Evolutionary conservation across 2,797 vertebrate species (phyloP).

Genomic region (Xiphorhynchus erythropygius): DNA sequence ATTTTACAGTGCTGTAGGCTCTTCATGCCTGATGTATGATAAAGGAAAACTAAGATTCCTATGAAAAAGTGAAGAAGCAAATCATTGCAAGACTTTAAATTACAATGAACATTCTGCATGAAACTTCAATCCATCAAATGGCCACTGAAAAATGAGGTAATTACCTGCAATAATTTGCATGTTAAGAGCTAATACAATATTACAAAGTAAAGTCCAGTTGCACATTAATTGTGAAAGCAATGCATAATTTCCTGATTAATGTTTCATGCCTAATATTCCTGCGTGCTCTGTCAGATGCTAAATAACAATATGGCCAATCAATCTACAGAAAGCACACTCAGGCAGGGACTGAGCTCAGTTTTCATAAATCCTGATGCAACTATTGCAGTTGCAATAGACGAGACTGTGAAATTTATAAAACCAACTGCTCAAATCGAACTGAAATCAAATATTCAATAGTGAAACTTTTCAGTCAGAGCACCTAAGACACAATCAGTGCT

Average conservation of each 20-base stretch:
- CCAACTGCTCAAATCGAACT: constrained; percentile 12
- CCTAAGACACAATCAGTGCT: neutral
- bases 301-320: constrained; percentile 80
- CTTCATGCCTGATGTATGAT: neutral
- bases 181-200: constrained; percentile 93
- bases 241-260: constrained; percentile 99
- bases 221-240: constrained; percentile 96
- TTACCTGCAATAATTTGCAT: constrained; percentile 98
- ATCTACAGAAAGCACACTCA: constrained; percentile 54
- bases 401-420: neutral
- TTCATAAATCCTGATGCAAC: constrained; percentile 56
- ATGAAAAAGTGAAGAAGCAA: constrained; percentile 54
- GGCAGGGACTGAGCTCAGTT: constrained; percentile 12
- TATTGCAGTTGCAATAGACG: constrained; percentile 17
- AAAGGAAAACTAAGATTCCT: constrained; percentile 52
- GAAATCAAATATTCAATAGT: constrained; percentile 28
- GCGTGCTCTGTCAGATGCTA: constrained; percentile 74
- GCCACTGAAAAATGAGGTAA: constrained; percentile 95
- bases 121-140: constrained; percentile 88
- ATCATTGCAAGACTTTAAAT: constrained; percentile 71
- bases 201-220: constrained; percentile 93
- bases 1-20: neutral
- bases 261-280: constrained; percentile 86
- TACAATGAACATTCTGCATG: constrained; percentile 72
- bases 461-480: neutral